A percentile compares a stretch with the other conserved stretches of the same genome.
These are phyloP conservation scores for Botia kubotai DNA, from an alignment of 2,797 vertebrate genomes.

Conservation along the genomic window DNA sequence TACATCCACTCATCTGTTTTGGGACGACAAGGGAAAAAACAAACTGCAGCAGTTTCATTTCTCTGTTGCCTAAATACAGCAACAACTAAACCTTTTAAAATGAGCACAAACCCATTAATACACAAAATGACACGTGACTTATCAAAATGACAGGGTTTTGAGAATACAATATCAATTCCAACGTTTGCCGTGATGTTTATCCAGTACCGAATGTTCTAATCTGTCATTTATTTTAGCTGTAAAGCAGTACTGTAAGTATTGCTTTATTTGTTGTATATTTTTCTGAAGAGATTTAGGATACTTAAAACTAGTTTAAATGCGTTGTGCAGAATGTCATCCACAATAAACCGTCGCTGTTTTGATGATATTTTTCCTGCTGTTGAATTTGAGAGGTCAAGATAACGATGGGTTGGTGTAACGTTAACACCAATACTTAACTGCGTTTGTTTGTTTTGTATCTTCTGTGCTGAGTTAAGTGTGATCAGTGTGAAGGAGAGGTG, in stretches of 20 bases:
- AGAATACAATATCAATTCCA: too few species aligned
- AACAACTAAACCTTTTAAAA: neutral
- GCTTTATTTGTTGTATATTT: neutral
- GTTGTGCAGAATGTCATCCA: too few species aligned
- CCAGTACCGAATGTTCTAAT: neutral
- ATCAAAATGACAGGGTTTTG: neutral
- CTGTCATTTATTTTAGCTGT: too few species aligned
- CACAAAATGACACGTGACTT: neutral
- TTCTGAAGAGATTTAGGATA: too few species aligned
- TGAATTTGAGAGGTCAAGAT: too few species aligned
- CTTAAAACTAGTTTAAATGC: too few species aligned
- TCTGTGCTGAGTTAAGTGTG: conserved; percentile 73
- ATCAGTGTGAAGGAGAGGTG: conserved; percentile 68
- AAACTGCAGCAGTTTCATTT: conserved; percentile 11
- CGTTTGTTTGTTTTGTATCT: conserved; percentile 68
- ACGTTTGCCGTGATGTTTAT: too few species aligned
- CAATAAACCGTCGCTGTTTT: too few species aligned
- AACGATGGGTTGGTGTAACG: too few species aligned
- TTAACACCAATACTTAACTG: too few species aligned
- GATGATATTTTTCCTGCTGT: neutral
- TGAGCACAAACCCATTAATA: neutral
- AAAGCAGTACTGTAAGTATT: neutral
- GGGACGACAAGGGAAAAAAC: conserved; percentile 52
- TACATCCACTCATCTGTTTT: conserved; percentile 60
- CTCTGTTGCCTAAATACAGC: conserved; percentile 19